Conservation (phyloP, 2,888 invertebrate species). For the Liopterus haemorrhoidalis region DNA sequence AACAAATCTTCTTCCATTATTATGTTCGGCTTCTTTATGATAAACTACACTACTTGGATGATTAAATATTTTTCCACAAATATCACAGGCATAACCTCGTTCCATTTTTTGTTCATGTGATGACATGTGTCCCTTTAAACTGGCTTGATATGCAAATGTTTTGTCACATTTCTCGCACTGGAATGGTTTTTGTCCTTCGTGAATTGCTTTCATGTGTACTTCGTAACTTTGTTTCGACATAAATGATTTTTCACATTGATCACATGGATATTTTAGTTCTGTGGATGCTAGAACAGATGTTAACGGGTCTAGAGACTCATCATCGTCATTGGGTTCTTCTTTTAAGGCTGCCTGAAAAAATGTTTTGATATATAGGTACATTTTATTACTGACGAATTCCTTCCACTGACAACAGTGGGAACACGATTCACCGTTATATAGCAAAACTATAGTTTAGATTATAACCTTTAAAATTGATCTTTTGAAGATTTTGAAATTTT, state of each 20-base stretch:
- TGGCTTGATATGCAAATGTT: conserved; percentile 56
- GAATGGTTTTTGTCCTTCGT: conserved; percentile 54
- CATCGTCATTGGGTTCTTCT: conserved; percentile 10
- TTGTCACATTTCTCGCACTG: conserved; percentile 55
- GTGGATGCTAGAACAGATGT: conserved; percentile 17
- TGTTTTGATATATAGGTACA: too few species aligned
- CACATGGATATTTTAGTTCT: conserved; percentile 43
- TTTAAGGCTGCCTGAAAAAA: too few species aligned
- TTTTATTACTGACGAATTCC: too few species aligned
- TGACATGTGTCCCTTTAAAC: conserved; percentile 52
- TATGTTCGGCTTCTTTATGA: conserved; percentile 67
- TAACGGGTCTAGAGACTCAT: too few species aligned
- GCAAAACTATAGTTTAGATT: too few species aligned
- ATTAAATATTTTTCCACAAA: conserved; percentile 62
- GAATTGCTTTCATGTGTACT: conserved; percentile 54
- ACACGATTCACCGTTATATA: too few species aligned
- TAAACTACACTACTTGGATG: conserved; percentile 70
- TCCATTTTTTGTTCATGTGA: conserved; percentile 49
- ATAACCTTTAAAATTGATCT: too few species aligned
- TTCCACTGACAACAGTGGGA: too few species aligned
- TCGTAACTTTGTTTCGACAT: conserved; percentile 56
- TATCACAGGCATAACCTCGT: conserved; percentile 57
- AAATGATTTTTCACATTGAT: conserved; percentile 56
- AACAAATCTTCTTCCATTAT: conserved; percentile 59
- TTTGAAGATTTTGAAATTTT: too few species aligned